Percentiles rank a stretch among this genome's conserved stretches.
Conservation (phyloP, 1,140 invertebrate species). For the Apis dorsata region DNA sequence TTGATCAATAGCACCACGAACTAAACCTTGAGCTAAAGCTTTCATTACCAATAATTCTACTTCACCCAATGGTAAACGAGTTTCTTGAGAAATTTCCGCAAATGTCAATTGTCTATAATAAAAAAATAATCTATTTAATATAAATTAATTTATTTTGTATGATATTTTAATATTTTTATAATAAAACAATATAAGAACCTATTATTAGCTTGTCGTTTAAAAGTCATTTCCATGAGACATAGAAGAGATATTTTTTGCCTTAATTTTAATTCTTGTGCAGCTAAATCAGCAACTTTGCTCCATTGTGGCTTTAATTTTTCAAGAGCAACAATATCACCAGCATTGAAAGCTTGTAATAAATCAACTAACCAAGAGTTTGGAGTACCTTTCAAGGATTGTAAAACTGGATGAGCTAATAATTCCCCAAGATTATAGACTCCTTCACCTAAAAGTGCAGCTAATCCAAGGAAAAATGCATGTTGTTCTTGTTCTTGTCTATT, state of each 20-base stretch:
- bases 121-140: slow-evolving; percentile 23
- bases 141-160: not conserved
- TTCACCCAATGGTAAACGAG: slow-evolving; percentile 89
- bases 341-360: slow-evolving; percentile 95
- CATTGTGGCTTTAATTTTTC: slow-evolving; percentile 90
- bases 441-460: slow-evolving; percentile 96
- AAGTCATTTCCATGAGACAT: slow-evolving; percentile 97
- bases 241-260: slow-evolving; percentile 96
- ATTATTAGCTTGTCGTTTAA: slow-evolving; percentile 86
- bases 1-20: slow-evolving; percentile 97
- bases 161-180: not conserved
- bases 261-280: slow-evolving; percentile 90
- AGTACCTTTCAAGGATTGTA: slow-evolving; percentile 91
- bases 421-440: slow-evolving; percentile 99
- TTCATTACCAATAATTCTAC: slow-evolving; percentile 99
- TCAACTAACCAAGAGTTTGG: slow-evolving; percentile 94
- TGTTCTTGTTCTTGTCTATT: slow-evolving; percentile 86
- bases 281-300: slow-evolving; percentile 92
- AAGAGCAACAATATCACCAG: slow-evolving; percentile 93
- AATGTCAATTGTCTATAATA: slow-evolving; percentile 90
- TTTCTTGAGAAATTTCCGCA: slow-evolving; percentile 92
- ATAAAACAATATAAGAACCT: slow-evolving; percentile 71
- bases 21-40: slow-evolving; percentile 95
- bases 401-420: slow-evolving; percentile 95
- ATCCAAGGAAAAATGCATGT: slow-evolving; percentile 93